Evolutionary conservation across 1,140 invertebrate genomes (phyloP).

Genomic region (Mercenaria mercenaria): DNA sequence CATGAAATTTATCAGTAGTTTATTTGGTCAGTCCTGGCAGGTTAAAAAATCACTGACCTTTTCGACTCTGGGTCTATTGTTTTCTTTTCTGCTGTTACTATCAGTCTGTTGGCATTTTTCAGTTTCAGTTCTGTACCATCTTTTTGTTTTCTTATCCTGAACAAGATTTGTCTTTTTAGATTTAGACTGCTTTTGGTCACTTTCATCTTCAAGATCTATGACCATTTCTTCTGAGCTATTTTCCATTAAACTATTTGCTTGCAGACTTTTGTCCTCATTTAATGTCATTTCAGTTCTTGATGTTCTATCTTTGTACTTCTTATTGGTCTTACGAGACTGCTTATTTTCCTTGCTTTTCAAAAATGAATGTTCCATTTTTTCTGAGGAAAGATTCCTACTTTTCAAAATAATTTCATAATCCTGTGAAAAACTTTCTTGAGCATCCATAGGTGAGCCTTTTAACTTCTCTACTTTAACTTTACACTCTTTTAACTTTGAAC

Average conservation of each 20-base stretch:
- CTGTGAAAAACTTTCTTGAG: not conserved
- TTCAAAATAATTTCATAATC: not conserved
- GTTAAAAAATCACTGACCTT: not conserved
- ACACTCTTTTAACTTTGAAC: not conserved
- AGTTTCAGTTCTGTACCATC: conserved; percentile 29
- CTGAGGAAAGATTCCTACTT: no score
- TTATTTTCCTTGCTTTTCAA: no score
- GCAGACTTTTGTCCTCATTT: not conserved
- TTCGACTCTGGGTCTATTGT: not conserved
- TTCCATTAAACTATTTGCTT: not conserved
- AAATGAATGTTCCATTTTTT: no score
- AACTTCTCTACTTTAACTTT: not conserved
- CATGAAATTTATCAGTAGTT: no score
- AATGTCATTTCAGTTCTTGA: not conserved
- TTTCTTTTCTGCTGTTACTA: not conserved
- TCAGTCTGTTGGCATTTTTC: not conserved
- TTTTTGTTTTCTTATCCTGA: conserved; percentile 54
- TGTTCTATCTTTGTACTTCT: not conserved
- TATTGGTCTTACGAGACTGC: not conserved
- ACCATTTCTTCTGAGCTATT: not conserved
- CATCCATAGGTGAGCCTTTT: not conserved
- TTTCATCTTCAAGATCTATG: not conserved
- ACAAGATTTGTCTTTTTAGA: not conserved
- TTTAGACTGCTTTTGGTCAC: not conserved
- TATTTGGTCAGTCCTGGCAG: no score